These are phyloP conservation scores for Spea bombifrons DNA, from an alignment of 2,113 vertebrate species.

Conservation along the genomic window DNA sequence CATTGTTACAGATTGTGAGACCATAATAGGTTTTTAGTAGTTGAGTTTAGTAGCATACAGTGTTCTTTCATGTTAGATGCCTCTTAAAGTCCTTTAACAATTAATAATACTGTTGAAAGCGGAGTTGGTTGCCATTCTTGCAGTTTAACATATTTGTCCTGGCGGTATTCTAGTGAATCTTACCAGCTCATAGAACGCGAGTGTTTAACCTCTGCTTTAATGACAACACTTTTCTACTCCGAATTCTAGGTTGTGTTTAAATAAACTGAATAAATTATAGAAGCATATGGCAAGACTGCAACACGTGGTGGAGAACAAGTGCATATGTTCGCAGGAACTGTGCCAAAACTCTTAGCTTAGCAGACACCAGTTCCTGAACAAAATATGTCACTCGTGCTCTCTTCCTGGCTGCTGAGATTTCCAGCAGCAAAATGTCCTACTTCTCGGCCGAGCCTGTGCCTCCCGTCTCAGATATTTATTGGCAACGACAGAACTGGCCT, in stretches of 20 bases:
- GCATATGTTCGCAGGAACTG: conserved; percentile 30
- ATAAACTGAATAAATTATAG: conserved; percentile 35
- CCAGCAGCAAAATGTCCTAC: background rate
- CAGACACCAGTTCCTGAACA: conserved; percentile 17
- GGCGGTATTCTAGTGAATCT: background rate
- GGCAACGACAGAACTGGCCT: no score
- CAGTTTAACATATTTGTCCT: background rate
- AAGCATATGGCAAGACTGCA: conserved; percentile 34
- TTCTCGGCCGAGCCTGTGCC: background rate
- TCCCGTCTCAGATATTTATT: no score
- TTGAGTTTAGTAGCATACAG: no score
- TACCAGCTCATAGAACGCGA: background rate
- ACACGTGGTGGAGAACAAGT: conserved; percentile 40
- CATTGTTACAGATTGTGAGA: no score
- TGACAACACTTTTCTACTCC: conserved; percentile 11
- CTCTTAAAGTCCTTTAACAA: no score
- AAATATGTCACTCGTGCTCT: conserved; percentile 15
- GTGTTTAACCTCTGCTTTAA: conserved; percentile 4
- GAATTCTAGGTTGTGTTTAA: conserved; percentile 22
- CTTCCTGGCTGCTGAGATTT: background rate
- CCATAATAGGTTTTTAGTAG: no score
- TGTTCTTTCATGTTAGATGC: no score
- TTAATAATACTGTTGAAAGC: no score
- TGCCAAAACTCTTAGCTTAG: conserved; percentile 23
- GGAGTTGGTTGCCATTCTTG: no score